Conservation (phyloP, 2,888 invertebrate genomes). For the Cyclophora albipunctata region DNA sequence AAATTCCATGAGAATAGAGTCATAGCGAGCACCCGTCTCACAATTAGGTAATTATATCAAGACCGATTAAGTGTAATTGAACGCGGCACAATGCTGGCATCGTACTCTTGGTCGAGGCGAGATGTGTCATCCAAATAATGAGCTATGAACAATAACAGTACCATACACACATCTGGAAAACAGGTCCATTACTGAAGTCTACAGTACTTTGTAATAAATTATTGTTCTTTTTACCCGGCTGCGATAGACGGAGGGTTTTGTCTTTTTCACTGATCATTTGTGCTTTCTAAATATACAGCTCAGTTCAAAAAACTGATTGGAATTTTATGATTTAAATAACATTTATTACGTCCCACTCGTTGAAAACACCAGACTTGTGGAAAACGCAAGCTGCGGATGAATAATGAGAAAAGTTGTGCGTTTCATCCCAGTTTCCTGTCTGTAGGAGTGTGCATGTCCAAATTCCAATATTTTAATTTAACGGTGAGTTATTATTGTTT, state of each 20-base stretch:
- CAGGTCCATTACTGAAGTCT: too few relatives aligned
- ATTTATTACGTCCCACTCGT: constrained; percentile 1
- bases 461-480: constrained; percentile 1
- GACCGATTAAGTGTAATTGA: constrained; percentile 71
- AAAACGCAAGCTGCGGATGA: constrained; percentile 18
- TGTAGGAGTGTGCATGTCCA: too few relatives aligned
- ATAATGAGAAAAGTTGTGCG: constrained; percentile 29
- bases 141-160: background rate
- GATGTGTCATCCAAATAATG: constrained; percentile 36
- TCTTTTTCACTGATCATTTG: too few relatives aligned
- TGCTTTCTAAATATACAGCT: background rate
- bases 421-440: constrained; percentile 5
- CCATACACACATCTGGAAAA: constrained; percentile 7
- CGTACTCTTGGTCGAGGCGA: constrained; percentile 15
- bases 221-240: too few relatives aligned
- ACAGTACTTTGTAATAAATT: too few relatives aligned
- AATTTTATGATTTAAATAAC: background rate
- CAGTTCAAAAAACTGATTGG: background rate
- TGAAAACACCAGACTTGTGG: constrained; percentile 14
- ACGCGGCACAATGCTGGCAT: constrained; percentile 48
- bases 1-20: constrained; percentile 13
- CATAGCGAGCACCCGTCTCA: constrained; percentile 33
- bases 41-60: constrained; percentile 68
- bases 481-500: constrained; percentile 1
- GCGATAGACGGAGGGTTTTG: too few relatives aligned